Evolutionary conservation across 1,140 invertebrate genomes (phyloP), one percentile per base, ranked within the genome.

Genomic region (Muscidifurax raptorellus): DNA sequence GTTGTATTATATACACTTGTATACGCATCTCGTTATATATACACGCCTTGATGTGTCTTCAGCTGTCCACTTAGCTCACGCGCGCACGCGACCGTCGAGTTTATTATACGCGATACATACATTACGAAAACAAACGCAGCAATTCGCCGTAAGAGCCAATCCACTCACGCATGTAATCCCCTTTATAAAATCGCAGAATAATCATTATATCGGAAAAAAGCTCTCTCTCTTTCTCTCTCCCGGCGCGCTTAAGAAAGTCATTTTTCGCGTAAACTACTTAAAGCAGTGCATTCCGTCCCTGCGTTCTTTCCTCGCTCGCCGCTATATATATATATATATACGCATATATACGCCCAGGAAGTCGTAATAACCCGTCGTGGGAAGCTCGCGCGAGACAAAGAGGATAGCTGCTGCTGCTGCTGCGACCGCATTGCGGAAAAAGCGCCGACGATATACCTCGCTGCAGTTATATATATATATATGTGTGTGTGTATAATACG

Each of bases 301-400:
- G n/a, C n/a, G 3, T 52, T 52, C 47, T 52, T 52, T 52, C n/a
- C 47, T 15, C 15, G 47, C 18, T 30, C 69, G 69, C 28, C 69
- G 27, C 69, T 72, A 36, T 69, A 27, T n/a, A n/a, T 69, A 69
- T 12, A 81, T 80, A 88, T 69, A 69, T 12, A 81, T 80, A 88
- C 87, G 86, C 87, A n/a, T 69, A 69, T 12, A 81, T 80, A 88
- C 87, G 86, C 87, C 87, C 88, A 86, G 90, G 90, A 91, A 90
- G 90, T 90, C 86, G 83, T 91, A 91, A 91, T 90, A 89, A 91
- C 89, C 87, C 87, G 77, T 86, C 90, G 90, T 91, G 90, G 90
- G 90, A 91, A 91, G 86, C 52, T 78, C 69, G 67, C 74, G 77
- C 78, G 74, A 67, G 87, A 78, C 79, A 86, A 85, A 89, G 85